Evolutionary conservation across 2,797 vertebrate species (phyloP), one percentile per base, ranked within the genome.

Genomic region (Thripadectes ignobilis): DNA sequence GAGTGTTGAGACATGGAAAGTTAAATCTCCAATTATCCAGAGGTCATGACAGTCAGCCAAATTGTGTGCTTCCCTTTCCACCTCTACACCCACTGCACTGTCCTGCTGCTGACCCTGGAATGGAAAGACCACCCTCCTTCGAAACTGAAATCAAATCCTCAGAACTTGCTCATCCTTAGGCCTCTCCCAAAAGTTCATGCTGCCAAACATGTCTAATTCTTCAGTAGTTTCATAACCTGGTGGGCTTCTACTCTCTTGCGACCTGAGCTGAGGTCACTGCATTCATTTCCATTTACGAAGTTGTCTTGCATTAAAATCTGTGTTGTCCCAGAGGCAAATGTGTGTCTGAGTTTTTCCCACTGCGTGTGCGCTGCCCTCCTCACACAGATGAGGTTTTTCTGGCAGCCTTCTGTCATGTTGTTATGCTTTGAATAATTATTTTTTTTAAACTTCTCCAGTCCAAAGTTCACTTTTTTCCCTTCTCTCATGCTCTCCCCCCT

Each of bases 201-300:
- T 96, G 96, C 91, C 96, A 97, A 97, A 69, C 75, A 96, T 91
- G 88, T 77, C 94, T 96, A 68, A 94, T 97, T 94, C 81, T 43
- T 86, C 90, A 80, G 94, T 79, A 89, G 94, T 96, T 96, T 96
- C 96, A 88, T 96, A 95, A 97, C 88, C 68, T 93, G 96, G 83
- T 92, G 95, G 94, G 88, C 89, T 97, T 95, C 95, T 97, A 92
- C 93, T 97, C 97, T 95, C 84, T 83, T 88, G 96, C 52, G 97
- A 96, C 96, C 97, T 96, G 63, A 22, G 19, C 91, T 98, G 97
- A 98, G 95, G 91, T 97, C 97, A 97, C 75, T 77, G 29, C 86
- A 95, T 97, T 96, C 94, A 92, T 92, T 97, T 95, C 85, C 65
- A 91, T 95, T 93, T 96, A 96, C 86, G 29, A 97, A 97, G 67